phyloP scores from a whole-genome alignment of 1,140 invertebrate genomes.

The Chrysomallon squamiferum region DNA sequence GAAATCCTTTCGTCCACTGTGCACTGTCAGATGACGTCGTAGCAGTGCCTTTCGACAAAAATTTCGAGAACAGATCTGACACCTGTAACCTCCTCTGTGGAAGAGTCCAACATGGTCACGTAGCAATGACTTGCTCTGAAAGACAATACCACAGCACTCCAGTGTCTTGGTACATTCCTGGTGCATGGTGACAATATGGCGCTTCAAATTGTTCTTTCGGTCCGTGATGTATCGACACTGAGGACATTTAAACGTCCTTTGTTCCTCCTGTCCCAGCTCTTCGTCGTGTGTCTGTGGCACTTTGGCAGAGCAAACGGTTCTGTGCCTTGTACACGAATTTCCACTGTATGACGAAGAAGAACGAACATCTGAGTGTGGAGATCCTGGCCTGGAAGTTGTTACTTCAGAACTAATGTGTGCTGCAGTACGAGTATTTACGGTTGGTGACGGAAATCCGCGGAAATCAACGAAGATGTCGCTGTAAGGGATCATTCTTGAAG shows the following conservation, averaged over 20 bases:
- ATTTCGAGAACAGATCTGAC: slow-evolving; percentile 57
- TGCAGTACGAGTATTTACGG: too few species aligned
- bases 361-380: too few species aligned
- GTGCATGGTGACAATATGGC: slow-evolving; percentile 64
- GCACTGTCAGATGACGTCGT: slow-evolving; percentile 62
- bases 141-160: slow-evolving; percentile 61
- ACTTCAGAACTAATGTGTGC: too few species aligned
- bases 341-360: too few species aligned
- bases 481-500: too few species aligned
- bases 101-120: slow-evolving; percentile 56
- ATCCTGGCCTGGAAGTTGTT: too few species aligned
- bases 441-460: too few species aligned
- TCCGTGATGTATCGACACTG: slow-evolving; percentile 62
- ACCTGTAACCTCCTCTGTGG: slow-evolving; percentile 61
- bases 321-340: too few species aligned
- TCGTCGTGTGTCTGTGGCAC: not conserved
- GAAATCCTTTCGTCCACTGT: slow-evolving; percentile 63
- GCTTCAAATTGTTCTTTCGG: slow-evolving; percentile 64
- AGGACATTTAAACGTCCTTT: slow-evolving; percentile 36
- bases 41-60: slow-evolving; percentile 65
- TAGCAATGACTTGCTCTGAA: slow-evolving; percentile 60
- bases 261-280: not conserved
- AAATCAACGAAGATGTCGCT: too few species aligned
- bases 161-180: slow-evolving; percentile 46
- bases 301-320: too few species aligned